Percentiles rank a stretch among this genome's conserved stretches.
Evolutionary conservation across 2,797 vertebrate genomes (phyloP).

Genomic region (Emydoidea blandingii): DNA sequence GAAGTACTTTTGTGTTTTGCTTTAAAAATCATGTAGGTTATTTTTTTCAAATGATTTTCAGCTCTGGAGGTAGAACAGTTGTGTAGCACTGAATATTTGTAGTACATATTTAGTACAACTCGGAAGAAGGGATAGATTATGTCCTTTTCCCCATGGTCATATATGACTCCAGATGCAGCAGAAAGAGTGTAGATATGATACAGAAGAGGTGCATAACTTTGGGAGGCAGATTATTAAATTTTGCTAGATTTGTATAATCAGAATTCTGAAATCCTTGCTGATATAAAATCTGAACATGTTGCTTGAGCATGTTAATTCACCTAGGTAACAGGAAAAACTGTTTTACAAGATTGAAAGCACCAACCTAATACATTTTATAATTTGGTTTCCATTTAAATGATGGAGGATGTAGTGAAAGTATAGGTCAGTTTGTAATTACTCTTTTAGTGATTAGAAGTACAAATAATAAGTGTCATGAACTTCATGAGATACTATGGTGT

Average conservation of each 20-base stretch:
- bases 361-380: not conserved
- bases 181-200: not conserved
- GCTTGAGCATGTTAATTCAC: not conserved
- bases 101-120: not conserved
- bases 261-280: not conserved
- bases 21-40: not conserved
- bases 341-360: not conserved
- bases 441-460: not conserved
- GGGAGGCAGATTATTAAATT: not conserved
- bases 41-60: conserved; percentile 4
- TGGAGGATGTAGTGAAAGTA: not conserved
- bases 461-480: not conserved
- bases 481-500: not conserved
- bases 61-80: not conserved
- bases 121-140: not conserved
- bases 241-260: not conserved
- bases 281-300: not conserved
- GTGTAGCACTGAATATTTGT: not conserved
- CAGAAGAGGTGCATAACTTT: not conserved
- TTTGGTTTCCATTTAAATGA: not conserved
- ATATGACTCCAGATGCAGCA: not conserved
- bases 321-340: not conserved
- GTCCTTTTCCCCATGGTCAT: not conserved
- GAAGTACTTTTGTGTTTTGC: not conserved
- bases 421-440: not conserved